These are phyloP conservation scores for Acrocera orbiculus DNA, from an alignment of 2,888 invertebrate species.

Conservation along the genomic window DNA sequence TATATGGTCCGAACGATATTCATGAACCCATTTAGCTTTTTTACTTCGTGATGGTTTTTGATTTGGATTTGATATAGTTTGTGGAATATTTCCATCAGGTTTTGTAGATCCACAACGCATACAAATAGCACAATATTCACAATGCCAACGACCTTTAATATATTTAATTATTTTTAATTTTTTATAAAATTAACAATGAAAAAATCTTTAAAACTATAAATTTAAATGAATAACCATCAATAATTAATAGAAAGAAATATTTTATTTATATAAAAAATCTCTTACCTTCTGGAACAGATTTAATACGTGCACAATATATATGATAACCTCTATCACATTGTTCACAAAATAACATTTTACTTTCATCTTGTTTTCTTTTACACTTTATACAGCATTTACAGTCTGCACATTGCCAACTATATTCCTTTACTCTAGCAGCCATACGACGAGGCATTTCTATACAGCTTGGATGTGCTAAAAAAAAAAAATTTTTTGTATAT, in stretches of 20 bases:
- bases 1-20: constrained; percentile 28
- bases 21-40: constrained; percentile 23
- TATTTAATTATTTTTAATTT: no score
- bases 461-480: constrained; percentile 68
- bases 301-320: constrained; percentile 73
- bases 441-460: constrained; percentile 70
- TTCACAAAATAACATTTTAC: constrained; percentile 88
- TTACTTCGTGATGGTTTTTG: constrained; percentile 30
- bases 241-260: background rate
- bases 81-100: constrained; percentile 28
- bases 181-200: background rate
- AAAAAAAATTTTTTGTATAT: constrained; percentile 3
- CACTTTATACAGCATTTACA: constrained; percentile 83
- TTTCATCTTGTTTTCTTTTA: constrained; percentile 62
- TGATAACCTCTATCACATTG: constrained; percentile 89
- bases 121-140: constrained; percentile 58
- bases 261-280: constrained; percentile 3
- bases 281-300: constrained; percentile 59
- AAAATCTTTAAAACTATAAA: background rate
- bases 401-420: constrained; percentile 86
- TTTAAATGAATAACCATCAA: background rate
- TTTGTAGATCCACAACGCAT: constrained; percentile 41
- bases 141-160: constrained; percentile 60
- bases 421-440: constrained; percentile 64
- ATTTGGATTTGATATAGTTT: constrained; percentile 19